Conservation (phyloP, 2,888 invertebrate genomes). For the Phrixothrix hirtus region DNA sequence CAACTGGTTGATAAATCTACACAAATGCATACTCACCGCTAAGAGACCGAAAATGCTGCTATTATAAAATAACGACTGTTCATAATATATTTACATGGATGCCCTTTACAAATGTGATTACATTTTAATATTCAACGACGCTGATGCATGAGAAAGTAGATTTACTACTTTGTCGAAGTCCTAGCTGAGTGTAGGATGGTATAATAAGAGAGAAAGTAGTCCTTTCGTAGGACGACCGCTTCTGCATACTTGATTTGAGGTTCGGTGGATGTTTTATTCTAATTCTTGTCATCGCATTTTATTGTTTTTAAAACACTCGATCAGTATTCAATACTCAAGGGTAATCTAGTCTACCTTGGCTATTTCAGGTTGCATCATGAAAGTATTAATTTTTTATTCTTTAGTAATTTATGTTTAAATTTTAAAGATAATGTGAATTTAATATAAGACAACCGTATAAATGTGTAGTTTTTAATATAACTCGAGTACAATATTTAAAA, state of each 20-base stretch:
- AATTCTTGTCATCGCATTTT: constrained; percentile 37
- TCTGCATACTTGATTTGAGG: constrained; percentile 41
- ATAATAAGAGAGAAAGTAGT: constrained; percentile 37
- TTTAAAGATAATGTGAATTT: not conserved
- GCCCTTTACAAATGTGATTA: constrained; percentile 53
- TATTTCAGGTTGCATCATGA: constrained; percentile 12
- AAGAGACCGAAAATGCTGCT: constrained; percentile 35
- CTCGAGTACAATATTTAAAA: too few relatives aligned
- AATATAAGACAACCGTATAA: too few relatives aligned
- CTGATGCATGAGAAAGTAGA: constrained; percentile 45
- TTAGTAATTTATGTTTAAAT: too few relatives aligned
- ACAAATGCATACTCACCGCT: constrained; percentile 4
- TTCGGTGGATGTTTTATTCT: constrained; percentile 38
- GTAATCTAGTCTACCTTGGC: constrained; percentile 19
- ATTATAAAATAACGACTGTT: constrained; percentile 41
- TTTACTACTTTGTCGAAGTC: constrained; percentile 45
- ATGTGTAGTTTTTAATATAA: not conserved
- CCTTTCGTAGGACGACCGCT: constrained; percentile 33
- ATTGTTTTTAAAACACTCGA: constrained; percentile 45
- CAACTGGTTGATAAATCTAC: constrained; percentile 14
- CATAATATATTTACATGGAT: constrained; percentile 40
- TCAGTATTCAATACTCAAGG: constrained; percentile 40
- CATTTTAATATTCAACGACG: constrained; percentile 52
- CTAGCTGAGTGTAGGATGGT: constrained; percentile 34
- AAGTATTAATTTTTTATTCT: too few relatives aligned